Evolutionary conservation across 2,888 invertebrate genomes (phyloP), one percentile per base, ranked within the genome.

Genomic region (Chouioia cunea): DNA sequence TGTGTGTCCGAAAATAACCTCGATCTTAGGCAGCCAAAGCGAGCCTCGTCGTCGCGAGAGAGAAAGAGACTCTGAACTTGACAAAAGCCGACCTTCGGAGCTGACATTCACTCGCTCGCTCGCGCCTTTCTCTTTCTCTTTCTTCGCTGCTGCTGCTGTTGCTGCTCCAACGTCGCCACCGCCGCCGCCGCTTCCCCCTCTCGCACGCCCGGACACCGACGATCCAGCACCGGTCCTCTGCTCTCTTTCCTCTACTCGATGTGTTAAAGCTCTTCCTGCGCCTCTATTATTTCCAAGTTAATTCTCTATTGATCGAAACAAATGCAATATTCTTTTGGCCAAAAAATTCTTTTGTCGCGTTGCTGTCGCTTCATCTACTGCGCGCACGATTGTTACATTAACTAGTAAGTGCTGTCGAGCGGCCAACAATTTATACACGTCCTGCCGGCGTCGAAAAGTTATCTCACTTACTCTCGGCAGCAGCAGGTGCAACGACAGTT

Each of bases 21-120:
- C 57, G n/a, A 2, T 27, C 56, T 56, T 65, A 20, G 56, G n/a
- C 36, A 56, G 27, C 23, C 53, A n/a, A n/a, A 22, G 54, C 18
- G 43, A 18, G 54, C 46, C 12, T 2, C 15, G 8, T 14, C 20
- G 22, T n/a, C 6, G 64, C 18, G 58, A 47, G 50, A 57, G 50
- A 27, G 20, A 67, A 47, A 54, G 76, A 79, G 77, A 79, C 78
- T 78, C 78, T 77, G 78, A 78, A 79, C 78, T 82, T 83, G 84
- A 85, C 84, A 85, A 85, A 85, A 85, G 84, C 83, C 81, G 83
- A 83, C 84, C 84, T 85, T 85, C 84, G 80, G 72, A 70, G 80
- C 84, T 84, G 83, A 83, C 84, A 84, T 84, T 85, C 84, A 84
- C 84, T 84, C 78, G 74, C 77, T 50, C 15, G 16, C n/a, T 6